phyloP scores from a whole-genome alignment of 2,888 invertebrate genomes.

The Xanthia icteritia region DNA sequence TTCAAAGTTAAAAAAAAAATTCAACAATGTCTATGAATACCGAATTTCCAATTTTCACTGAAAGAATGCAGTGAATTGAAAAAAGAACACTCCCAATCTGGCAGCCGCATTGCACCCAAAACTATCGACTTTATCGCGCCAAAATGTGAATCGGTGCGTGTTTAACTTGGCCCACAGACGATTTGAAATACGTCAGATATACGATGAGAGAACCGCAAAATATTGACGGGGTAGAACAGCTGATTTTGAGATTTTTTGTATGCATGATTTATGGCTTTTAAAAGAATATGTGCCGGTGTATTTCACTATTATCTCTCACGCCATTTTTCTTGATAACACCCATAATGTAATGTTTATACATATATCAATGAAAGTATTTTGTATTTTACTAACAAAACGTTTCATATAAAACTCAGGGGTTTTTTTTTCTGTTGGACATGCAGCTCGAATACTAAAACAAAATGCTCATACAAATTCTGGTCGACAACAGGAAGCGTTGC shows the following conservation, averaged over 20 bases:
- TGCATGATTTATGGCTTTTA: conserved; percentile 3
- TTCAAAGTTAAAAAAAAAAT: not conserved
- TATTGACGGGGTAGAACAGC: conserved; percentile 7
- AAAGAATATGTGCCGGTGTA: not conserved
- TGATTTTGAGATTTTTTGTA: conserved; percentile 13
- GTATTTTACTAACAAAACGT: conserved; percentile 23
- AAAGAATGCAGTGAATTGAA: conserved; percentile 58
- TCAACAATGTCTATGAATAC: not conserved
- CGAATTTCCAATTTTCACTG: conserved; percentile 5
- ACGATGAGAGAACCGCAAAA: conserved; percentile 19
- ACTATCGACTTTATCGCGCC: conserved; percentile 66
- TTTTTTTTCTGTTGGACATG: conserved; percentile 45
- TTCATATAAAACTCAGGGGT: conserved; percentile 22
- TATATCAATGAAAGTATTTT: not conserved
- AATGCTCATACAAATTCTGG: conserved; percentile 47
- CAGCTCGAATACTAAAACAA: conserved; percentile 47
- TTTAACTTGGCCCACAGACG: conserved; percentile 59
- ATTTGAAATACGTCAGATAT: conserved; percentile 49
- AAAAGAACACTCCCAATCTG: conserved; percentile 57
- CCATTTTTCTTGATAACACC: conserved; percentile 1
- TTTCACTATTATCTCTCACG: not conserved
- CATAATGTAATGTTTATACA: not conserved
- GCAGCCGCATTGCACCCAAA: conserved; percentile 74
- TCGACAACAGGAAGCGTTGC: conserved; percentile 38
- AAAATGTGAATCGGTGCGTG: conserved; percentile 67